Evolutionary conservation across 2,888 invertebrate genomes (phyloP).

Genomic region (Agrenia bidenticulata): DNA sequence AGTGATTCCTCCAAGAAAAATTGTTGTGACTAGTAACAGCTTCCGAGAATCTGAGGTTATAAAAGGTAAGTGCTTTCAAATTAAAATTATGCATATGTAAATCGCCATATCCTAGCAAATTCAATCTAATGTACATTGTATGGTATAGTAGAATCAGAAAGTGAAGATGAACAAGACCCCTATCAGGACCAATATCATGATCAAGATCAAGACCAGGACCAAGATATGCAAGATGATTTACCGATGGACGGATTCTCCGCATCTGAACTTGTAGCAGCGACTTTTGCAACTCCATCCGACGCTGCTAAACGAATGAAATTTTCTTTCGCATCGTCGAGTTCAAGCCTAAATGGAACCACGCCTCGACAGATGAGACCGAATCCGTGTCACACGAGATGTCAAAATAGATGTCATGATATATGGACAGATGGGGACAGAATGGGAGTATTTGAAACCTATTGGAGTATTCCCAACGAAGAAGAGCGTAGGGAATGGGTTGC

Average conservation of each 20-base stretch:
- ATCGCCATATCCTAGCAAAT: too few relatives aligned
- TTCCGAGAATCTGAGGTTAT: neutral
- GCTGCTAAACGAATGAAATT: neutral
- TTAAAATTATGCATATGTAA: too few relatives aligned
- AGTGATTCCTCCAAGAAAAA: neutral
- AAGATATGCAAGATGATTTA: conserved; percentile 2
- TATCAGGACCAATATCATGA: neutral
- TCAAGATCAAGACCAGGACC: neutral
- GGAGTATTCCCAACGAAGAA: conserved; percentile 39
- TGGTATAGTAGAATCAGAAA: neutral
- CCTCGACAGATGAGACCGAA: conserved; percentile 41
- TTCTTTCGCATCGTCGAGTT: conserved; percentile 8
- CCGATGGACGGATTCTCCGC: conserved; percentile 8
- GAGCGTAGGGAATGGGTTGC: conserved; percentile 42
- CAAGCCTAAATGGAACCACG: conserved; percentile 7
- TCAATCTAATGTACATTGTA: neutral
- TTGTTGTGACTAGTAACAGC: neutral
- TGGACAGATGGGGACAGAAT: conserved; percentile 42
- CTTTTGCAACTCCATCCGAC: neutral
- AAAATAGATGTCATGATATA: conserved; percentile 42
- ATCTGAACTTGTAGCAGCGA: conserved; percentile 13
- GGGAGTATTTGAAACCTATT: conserved; percentile 41
- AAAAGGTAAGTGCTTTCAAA: neutral
- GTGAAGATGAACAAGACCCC: neutral
- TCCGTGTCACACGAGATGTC: conserved; percentile 41